Base-by-base conservation (phyloP, 2,888 invertebrate species). In the Lathronympha strigana region DNA sequence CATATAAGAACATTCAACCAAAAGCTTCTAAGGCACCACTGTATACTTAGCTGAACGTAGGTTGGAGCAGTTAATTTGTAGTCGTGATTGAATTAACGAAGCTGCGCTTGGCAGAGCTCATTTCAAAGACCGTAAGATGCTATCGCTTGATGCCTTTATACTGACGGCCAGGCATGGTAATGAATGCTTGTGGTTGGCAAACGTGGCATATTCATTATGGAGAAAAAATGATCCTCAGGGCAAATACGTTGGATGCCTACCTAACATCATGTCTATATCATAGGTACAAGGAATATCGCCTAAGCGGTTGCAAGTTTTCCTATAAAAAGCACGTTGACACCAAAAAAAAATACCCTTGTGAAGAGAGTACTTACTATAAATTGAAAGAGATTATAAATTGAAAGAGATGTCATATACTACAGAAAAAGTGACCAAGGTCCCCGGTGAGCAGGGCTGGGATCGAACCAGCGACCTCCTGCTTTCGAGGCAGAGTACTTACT, bases 11-110 rank as follows among this genome's bases (percentile, higher is more conserved):
- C 23, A 38, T 40, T 6, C n/a, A 19, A 43, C 25, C 17, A 13
- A 57, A 19, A 28, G n/a, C 13, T 57, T 31, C 55, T 28, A 19
- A 31, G 55, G 54, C 33, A 36, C 19, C 25, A 17, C 33, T 53
- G 21, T 60, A 28, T 47, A 50, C 72, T 57, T 70, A 72, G 73
- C 78, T 77, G 71, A 75, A 75, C 74, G 71, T 76, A 76, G 73
- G 74, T 74, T 70, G 69, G 70, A 74, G 72, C 76, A 78, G 79
- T 80, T 84, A 81, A 87, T 86, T 86, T 83, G 82, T 82, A 80
- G 81, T 84, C 84, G 81, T 86, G 85, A 87, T 86, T 85, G 83
- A 86, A 85, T 86, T 86, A 86, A 86, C 81, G 80, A 84, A 84
- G 78, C 75, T 76, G 74, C 71, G 75, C 74, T 72, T 69, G 71